Evolutionary conservation across 2,888 invertebrate species (phyloP), one percentile per base, ranked within the genome.

Genomic region (Copidosoma aretas): DNA sequence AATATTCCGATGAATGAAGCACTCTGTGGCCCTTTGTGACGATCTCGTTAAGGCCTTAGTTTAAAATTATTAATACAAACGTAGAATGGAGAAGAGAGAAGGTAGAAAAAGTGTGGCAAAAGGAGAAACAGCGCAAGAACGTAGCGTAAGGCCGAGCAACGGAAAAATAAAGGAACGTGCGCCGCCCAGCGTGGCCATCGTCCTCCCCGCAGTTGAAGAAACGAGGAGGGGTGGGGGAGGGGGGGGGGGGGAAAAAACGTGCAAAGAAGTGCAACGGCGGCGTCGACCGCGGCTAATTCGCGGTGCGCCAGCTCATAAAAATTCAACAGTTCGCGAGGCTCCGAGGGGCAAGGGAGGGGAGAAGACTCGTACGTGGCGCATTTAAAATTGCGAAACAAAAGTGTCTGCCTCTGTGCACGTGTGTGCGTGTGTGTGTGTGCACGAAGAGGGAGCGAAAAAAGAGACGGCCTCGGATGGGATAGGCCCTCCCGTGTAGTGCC

Each of bases 271-370:
- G n/a, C 12, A 57, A 56, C 25, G 43, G 15, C 32, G 17, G n/a
- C 10, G 43, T 17, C 49, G 21, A 21, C 24, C 25, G 2, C 63
- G 49, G 67, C 67, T 67, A 67, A 71, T 67, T 71, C 67, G 64
- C 54, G 62, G 39, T 49, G 60, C 61, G 57, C 52, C 46, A 68
- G 64, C 71, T 71, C 67, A 71, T 71, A 69, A 71, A 71, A 71
- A 71, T 71, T 69, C 71, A 71, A 69, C 66, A 60, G 58, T 64
- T 54, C 17, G 52, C 43, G 12, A 12, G 12, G 43, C 14, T n/a
- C n/a, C n/a, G n/a, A n/a, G n/a, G n/a, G n/a, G n/a, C n/a, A 32
- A 8, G 32, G 8, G 43, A 17, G 12, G 12, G 12, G 62, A 43
- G 64, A 65, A 69, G 65, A 69, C 64, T 69, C 65, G 56, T 60